Base-by-base conservation (phyloP, 2,888 invertebrate species). In the Melanargia galathea region DNA sequence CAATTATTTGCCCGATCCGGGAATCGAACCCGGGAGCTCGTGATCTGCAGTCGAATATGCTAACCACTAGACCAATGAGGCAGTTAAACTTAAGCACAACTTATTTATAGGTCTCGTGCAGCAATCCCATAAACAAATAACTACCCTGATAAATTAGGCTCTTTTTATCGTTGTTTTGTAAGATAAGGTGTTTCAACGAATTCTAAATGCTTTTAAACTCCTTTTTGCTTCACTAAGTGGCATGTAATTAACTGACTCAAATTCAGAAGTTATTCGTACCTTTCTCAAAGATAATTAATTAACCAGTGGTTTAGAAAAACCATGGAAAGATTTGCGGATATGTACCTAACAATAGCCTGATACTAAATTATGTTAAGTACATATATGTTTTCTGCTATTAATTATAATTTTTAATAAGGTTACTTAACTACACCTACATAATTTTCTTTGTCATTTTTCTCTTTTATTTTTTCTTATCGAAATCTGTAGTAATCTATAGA, bases 101-200 rank as follows among this genome's bases (percentile, higher is more conserved):
- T 52, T 46, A 62, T 62, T 64, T 54, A 62, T 54, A 46, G 54
- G 13, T 62, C 46, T 61, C 64, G 58, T 64, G 64, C 52, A 13
- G 33, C 20, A 2, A 54, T 18, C 61, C 40, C 52, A 62, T 64
- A 46, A 64, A 48, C 52, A 58, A 54, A 57, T 54, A 54, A 48
- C 40, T 58, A 52, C 46, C 48, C 22, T 40, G 58, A 64, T 64
- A 58, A 62, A 58, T 58, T 61, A 49, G 45, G 18, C 38, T 30
- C 33, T 60, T 54, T 61, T 52, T 61, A 64, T 45, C 22, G 56
- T 22, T 45, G 46, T 48, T 46, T 35, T 40, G 55, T 22, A 30
- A 62, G 62, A 62, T 61, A 46, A 54, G 33, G 22, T 30, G 18
- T 43, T 30, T 38, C 52, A 60, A 38, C 20, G 45, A 43, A 16